These are phyloP conservation scores for Notiomystis cincta DNA, from an alignment of 2,113 vertebrate species.

Conservation along the genomic window DNA sequence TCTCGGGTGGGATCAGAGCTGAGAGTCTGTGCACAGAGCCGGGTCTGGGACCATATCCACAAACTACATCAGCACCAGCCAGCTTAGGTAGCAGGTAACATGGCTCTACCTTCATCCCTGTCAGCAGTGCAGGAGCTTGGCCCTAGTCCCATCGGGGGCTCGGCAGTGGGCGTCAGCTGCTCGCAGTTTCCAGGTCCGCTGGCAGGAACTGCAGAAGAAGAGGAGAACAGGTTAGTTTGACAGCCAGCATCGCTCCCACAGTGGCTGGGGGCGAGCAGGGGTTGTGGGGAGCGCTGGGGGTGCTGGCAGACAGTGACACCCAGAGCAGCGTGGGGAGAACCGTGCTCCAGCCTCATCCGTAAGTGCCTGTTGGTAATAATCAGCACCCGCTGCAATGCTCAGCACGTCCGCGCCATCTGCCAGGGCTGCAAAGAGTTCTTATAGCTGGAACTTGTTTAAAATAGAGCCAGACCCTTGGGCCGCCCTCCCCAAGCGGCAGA, in stretches of 20 bases:
- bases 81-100: constrained; percentile 64
- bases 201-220: constrained; percentile 21
- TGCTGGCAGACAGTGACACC: background rate
- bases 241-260: accelerated
- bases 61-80: constrained; percentile 61
- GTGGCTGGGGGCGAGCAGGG: accelerated
- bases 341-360: background rate
- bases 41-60: constrained; percentile 59
- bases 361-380: background rate
- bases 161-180: background rate
- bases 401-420: background rate
- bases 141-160: constrained; percentile 62
- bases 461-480: background rate
- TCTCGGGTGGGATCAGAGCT: constrained; percentile 68
- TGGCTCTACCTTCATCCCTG: constrained; percentile 76
- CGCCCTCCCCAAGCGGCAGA: background rate
- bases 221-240: background rate
- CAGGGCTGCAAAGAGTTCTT: background rate
- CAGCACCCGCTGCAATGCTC: accelerated
- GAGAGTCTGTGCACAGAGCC: constrained; percentile 73
- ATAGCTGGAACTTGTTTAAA: background rate
- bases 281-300: background rate
- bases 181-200: background rate
- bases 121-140: constrained; percentile 64
- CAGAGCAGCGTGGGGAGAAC: accelerated